These are phyloP conservation scores for Entomyzon cyanotis DNA, from an alignment of 2,113 vertebrate genomes.

Conservation along the genomic window DNA sequence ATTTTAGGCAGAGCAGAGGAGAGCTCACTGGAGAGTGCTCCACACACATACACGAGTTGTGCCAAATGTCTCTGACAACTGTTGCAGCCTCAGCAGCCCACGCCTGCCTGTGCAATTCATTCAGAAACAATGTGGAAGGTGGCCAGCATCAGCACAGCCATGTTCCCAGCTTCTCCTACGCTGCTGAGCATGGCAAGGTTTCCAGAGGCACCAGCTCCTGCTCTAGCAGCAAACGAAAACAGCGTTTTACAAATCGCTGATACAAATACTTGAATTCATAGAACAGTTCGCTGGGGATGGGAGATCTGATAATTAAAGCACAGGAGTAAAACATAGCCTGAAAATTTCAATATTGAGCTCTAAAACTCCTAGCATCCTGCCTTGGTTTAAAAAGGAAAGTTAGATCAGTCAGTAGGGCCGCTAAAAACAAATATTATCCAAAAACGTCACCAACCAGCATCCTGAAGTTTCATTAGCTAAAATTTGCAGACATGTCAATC, in stretches of 20 bases:
- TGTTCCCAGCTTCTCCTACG: not conserved
- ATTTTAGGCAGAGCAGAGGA: not conserved
- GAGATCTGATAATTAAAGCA: not conserved
- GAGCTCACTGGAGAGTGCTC: not conserved
- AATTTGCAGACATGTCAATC: not conserved
- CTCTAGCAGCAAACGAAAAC: not conserved
- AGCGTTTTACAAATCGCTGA: not conserved
- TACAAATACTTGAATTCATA: not conserved
- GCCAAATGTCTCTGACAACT: not conserved
- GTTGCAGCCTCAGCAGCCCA: slow-evolving; percentile 3
- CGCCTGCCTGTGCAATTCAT: not conserved
- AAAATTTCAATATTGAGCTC: not conserved
- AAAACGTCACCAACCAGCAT: not conserved
- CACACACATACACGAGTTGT: not conserved
- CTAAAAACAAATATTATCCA: not conserved
- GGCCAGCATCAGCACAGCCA: not conserved
- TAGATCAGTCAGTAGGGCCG: not conserved
- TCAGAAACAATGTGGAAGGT: not conserved
- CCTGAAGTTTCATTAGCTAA: not conserved
- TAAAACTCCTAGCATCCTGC: not conserved
- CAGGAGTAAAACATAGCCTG: not conserved
- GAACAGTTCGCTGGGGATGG: not conserved
- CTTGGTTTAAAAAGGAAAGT: not conserved
- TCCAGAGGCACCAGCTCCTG: not conserved
- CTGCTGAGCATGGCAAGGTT: not conserved